phyloP scores from a whole-genome alignment of 2,888 invertebrate genomes.

The Argyra leucocephala region DNA sequence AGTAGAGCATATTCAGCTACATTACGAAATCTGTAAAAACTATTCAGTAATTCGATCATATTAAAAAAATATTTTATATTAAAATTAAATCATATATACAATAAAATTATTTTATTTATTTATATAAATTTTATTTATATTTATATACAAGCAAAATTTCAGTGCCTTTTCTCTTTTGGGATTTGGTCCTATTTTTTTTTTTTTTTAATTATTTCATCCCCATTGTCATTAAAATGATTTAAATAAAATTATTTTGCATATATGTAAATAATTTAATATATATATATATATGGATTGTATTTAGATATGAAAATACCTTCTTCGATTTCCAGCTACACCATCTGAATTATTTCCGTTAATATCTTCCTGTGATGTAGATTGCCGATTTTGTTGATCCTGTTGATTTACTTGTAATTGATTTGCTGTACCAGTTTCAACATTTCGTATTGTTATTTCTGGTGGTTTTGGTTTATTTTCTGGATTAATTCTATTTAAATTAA shows the following conservation, averaged over 20 bases:
- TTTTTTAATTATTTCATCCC: no score
- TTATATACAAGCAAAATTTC: neutral
- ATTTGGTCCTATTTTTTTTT: no score
- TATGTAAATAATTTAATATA: neutral
- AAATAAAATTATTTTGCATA: neutral
- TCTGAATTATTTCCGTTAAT: constrained; percentile 17
- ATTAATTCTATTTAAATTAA: constrained; percentile 28
- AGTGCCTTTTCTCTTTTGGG: no score
- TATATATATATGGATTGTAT: neutral
- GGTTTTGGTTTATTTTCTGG: constrained; percentile 23
- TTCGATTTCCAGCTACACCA: constrained; percentile 21
- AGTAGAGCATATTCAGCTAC: constrained; percentile 49
- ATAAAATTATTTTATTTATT: neutral
- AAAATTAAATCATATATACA: neutral
- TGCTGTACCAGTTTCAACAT: constrained; percentile 1
- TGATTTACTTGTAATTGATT: constrained; percentile 12
- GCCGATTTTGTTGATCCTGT: constrained; percentile 15
- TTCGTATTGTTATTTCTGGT: constrained; percentile 22
- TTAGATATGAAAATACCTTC: constrained; percentile 19
- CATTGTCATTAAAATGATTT: neutral
- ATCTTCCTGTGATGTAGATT: constrained; percentile 20
- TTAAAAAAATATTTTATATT: no score
- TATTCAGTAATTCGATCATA: constrained; percentile 11
- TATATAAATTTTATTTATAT: neutral
- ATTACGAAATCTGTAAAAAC: constrained; percentile 38